phyloP scores from a whole-genome alignment of 2,888 invertebrate genomes.

The Pantelozetes paolii region DNA sequence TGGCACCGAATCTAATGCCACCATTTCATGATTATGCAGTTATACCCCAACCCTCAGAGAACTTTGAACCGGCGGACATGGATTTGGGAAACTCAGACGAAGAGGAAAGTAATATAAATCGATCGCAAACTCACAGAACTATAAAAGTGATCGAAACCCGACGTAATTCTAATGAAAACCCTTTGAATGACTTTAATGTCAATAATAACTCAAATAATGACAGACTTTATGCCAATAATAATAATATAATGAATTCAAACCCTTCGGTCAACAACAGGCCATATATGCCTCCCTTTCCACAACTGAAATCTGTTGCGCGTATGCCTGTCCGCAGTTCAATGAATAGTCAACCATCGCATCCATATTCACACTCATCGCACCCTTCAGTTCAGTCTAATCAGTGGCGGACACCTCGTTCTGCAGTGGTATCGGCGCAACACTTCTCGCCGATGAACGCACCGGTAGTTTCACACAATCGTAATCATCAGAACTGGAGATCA shows the following conservation, averaged over 20 bases:
- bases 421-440: background rate
- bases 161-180: conserved; percentile 1
- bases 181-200: conserved; percentile 1
- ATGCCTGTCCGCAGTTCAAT: background rate
- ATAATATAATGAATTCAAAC: background rate
- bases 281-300: conserved; percentile 31
- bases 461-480: background rate
- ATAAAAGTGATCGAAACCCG: conserved; percentile 5
- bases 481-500: conserved; percentile 9
- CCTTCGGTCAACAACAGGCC: background rate
- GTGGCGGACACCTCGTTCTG: conserved; percentile 3
- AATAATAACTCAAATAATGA: background rate
- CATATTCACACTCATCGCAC: background rate
- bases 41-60: conserved; percentile 27
- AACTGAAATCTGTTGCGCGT: conserved; percentile 24
- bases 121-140: background rate
- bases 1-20: conserved; percentile 21
- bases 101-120: conserved; percentile 22
- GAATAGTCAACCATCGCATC: background rate
- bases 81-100: conserved; percentile 45
- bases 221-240: background rate
- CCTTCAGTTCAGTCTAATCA: background rate
- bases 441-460: conserved; percentile 15
- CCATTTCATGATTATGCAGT: background rate
- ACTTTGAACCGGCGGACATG: conserved; percentile 46